phyloP scores from a whole-genome alignment of 2,797 vertebrate species.

The Peromyscus aztecus region DNA sequence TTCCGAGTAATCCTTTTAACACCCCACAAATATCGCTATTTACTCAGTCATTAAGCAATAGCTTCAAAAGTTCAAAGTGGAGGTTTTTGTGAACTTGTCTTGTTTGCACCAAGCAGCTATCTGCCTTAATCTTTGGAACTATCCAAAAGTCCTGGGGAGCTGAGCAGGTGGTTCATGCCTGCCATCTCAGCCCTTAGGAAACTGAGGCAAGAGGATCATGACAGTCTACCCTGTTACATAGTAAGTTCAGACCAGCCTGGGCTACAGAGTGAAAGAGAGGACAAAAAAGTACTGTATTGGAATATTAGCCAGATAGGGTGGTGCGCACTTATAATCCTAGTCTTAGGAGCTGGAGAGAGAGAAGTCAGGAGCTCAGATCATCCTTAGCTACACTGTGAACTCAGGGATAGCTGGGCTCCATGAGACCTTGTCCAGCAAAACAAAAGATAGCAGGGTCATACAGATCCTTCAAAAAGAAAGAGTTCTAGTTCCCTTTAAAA shows the following conservation, averaged over 20 bases:
- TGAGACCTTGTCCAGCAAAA: background rate
- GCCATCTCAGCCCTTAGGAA: background rate
- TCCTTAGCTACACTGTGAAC: background rate
- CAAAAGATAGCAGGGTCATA: background rate
- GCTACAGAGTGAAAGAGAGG: background rate
- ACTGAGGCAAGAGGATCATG: background rate
- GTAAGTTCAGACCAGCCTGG: background rate
- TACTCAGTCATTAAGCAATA: slow-evolving; percentile 2
- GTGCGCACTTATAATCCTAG: background rate
- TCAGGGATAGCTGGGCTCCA: background rate
- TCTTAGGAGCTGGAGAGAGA: background rate
- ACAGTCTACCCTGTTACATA: background rate
- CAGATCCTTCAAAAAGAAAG: background rate
- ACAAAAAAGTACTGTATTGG: background rate
- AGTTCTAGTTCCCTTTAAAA: background rate
- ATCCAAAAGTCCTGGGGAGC: slow-evolving; percentile 6
- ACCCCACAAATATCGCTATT: background rate
- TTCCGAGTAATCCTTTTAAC: slow-evolving; percentile 36
- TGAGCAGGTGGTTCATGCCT: background rate
- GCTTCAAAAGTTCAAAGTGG: slow-evolving; percentile 51
- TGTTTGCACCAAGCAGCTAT: slow-evolving; percentile 39
- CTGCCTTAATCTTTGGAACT: slow-evolving; percentile 6
- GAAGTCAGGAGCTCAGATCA: background rate
- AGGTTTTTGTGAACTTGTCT: slow-evolving; percentile 46
- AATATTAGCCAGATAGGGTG: background rate